Evolutionary conservation across 2,797 vertebrate species (phyloP).

Genomic region (Chrysocyon brachyurus): DNA sequence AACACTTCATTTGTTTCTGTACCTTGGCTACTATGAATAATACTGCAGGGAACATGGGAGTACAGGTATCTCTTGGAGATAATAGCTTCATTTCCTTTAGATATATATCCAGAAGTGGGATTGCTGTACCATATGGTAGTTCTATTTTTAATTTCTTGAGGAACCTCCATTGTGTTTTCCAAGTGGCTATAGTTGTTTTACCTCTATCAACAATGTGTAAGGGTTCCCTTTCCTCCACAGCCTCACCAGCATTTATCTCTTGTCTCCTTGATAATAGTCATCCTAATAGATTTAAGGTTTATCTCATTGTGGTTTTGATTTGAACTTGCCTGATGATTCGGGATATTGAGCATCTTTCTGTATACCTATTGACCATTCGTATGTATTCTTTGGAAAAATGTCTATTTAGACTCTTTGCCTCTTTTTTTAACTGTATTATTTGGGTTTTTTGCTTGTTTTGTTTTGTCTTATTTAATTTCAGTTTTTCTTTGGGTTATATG

Average conservation of each 20-base stretch:
- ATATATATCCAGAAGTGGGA: not conserved
- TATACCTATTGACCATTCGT: not conserved
- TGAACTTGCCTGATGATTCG: not conserved
- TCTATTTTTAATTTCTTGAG: not conserved
- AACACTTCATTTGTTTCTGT: not conserved
- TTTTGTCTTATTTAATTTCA: not conserved
- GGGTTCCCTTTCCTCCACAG: not conserved
- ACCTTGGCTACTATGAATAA: not conserved
- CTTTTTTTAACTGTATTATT: not conserved
- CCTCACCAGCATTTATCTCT: not conserved
- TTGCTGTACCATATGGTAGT: not conserved
- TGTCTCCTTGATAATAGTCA: not conserved
- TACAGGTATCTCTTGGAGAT: not conserved
- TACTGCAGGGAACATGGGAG: not conserved
- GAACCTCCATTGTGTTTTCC: not conserved
- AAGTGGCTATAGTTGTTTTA: not conserved
- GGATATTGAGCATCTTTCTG: not conserved
- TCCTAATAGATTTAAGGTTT: not conserved
- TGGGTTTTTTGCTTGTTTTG: not conserved
- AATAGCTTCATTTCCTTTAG: not conserved
- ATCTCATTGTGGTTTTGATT: not conserved
- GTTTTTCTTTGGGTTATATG: not conserved
- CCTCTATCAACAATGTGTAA: not conserved
- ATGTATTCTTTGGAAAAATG: not conserved
- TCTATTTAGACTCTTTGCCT: not conserved